A percentile compares a stretch with the other conserved stretches of the same genome.
Conservation (phyloP, 1,140 invertebrate species). For the Bombus affinis region DNA sequence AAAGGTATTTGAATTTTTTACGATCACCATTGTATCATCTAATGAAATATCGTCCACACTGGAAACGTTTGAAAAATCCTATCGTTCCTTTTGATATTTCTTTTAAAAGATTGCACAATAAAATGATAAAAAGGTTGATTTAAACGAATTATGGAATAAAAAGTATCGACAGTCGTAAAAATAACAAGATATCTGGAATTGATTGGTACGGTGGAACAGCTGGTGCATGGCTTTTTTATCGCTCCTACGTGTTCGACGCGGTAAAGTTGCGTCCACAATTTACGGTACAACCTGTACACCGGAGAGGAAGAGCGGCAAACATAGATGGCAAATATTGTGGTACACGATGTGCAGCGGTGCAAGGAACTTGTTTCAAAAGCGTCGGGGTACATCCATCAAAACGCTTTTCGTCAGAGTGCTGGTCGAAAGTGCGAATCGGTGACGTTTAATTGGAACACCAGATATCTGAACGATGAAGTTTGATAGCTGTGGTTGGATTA, state of each 20-base stretch:
- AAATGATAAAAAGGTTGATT: not conserved
- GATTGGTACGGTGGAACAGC: not conserved
- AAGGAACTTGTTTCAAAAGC: slow-evolving; percentile 42
- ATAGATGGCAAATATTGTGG: slow-evolving; percentile 53
- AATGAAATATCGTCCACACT: not conserved
- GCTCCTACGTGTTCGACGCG: not conserved
- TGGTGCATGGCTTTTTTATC: slow-evolving; percentile 14
- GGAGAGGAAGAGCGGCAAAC: slow-evolving; percentile 13
- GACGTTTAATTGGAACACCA: slow-evolving; percentile 60
- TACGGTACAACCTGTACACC: not conserved
- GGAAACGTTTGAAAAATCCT: not conserved
- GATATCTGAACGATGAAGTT: slow-evolving; percentile 27
- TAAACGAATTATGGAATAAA: not conserved
- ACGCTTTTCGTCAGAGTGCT: slow-evolving; percentile 34
- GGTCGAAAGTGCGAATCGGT: slow-evolving; percentile 56
- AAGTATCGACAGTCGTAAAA: not conserved
- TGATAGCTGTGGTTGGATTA: slow-evolving; percentile 31
- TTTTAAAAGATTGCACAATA: not conserved
- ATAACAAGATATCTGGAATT: not conserved
- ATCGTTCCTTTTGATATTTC: not conserved
- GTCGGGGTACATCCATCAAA: slow-evolving; percentile 60
- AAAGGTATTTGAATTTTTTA: not conserved
- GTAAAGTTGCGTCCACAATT: not conserved
- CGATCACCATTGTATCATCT: too few species aligned
- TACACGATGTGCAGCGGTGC: slow-evolving; percentile 32